Evolutionary conservation across 2,797 vertebrate genomes (phyloP).

Genomic region (Chanos chanos): DNA sequence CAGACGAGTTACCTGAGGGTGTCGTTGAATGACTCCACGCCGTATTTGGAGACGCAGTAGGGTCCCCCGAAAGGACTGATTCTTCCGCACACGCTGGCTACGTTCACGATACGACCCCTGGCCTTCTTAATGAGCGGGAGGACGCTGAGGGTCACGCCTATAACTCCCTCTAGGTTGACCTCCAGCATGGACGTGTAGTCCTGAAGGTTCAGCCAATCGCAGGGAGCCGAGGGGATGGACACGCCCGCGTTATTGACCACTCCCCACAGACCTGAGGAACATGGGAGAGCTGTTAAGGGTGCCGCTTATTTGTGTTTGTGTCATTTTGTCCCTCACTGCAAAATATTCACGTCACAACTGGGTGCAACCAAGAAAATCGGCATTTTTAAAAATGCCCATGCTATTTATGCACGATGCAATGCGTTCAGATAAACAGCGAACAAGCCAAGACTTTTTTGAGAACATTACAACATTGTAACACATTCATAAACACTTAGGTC

Average conservation of each 20-base stretch:
- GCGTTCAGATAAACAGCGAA: no score
- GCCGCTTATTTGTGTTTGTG: no score
- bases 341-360: no score
- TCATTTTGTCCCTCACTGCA: no score
- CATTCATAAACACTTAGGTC: no score
- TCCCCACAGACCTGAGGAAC: constrained; percentile 68
- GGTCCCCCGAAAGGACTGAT: constrained; percentile 61
- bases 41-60: constrained; percentile 67
- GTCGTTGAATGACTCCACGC: constrained; percentile 73
- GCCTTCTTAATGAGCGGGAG: constrained; percentile 74
- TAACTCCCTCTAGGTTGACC: constrained; percentile 71
- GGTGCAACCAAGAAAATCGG: no score
- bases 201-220: constrained; percentile 66
- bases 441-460: no score
- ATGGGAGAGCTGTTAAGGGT: no score
- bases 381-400: no score
- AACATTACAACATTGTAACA: no score
- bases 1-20: constrained; percentile 62
- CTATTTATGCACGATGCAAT: no score
- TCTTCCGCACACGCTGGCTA: constrained; percentile 72
- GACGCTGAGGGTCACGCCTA: constrained; percentile 68
- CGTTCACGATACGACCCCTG: constrained; percentile 70
- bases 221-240: constrained; percentile 51
- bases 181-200: constrained; percentile 70
- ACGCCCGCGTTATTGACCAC: constrained; percentile 75